Evolutionary conservation across 64 coral and sea anemone species (phyloP).

Genomic region (Orbicella faveolata): DNA sequence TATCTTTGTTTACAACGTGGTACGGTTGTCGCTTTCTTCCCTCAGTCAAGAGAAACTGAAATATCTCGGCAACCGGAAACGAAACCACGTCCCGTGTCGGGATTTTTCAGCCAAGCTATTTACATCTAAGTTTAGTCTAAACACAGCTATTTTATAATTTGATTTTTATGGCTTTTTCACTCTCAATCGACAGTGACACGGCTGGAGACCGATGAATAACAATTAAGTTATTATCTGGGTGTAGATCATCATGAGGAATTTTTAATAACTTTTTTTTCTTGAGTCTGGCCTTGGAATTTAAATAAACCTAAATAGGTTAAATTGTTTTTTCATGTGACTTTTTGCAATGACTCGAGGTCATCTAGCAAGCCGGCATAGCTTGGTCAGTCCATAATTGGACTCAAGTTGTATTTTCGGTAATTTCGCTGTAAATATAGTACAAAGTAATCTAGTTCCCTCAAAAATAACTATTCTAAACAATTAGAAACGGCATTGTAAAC

Average conservation of each 20-base stretch:
- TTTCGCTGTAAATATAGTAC: background rate
- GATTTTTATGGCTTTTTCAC: constrained; percentile 9
- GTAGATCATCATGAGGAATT: constrained; percentile 3
- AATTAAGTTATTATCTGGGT: constrained; percentile 9
- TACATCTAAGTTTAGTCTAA: background rate
- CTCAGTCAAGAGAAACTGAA: background rate
- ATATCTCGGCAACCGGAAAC: background rate
- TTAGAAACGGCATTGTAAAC: no score
- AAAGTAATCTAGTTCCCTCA: background rate
- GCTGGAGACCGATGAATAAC: background rate
- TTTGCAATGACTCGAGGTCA: background rate
- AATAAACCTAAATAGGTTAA: background rate
- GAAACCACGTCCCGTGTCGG: background rate
- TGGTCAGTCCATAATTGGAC: background rate
- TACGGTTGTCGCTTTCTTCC: background rate
- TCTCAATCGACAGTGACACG: background rate
- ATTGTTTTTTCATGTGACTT: background rate
- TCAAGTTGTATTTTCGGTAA: background rate
- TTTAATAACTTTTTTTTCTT: background rate
- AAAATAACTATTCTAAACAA: no score
- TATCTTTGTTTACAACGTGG: background rate
- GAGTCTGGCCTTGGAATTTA: background rate
- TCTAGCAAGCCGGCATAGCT: background rate
- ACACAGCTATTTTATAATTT: background rate
- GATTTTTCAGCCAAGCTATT: background rate